phyloP scores from a whole-genome alignment of 2,888 invertebrate genomes.

The Tenthredo mesomela region DNA sequence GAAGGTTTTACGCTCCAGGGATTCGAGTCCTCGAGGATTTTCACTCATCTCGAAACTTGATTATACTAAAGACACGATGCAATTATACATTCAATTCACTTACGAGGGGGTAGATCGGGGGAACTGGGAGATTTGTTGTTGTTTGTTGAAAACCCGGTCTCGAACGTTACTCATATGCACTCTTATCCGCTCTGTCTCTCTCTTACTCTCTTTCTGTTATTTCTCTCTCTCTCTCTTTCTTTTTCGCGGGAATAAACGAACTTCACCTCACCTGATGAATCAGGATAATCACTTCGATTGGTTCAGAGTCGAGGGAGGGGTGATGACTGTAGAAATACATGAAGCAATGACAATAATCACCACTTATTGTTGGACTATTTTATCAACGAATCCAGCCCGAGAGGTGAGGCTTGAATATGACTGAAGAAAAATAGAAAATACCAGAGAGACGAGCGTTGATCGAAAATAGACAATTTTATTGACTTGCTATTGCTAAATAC shows the following conservation, averaged over 20 bases:
- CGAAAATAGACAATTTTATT: conserved; percentile 47
- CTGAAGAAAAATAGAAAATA: conserved; percentile 36
- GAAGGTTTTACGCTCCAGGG: background rate
- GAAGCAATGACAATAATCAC: conserved; percentile 1
- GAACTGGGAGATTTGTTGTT: conserved; percentile 26
- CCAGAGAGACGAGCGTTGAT: conserved; percentile 40
- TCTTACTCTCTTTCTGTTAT: background rate
- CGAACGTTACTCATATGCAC: conserved; percentile 52
- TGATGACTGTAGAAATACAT: background rate
- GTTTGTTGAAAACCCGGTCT: conserved; percentile 37
- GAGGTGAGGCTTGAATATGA: background rate
- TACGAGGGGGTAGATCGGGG: conserved; percentile 33
- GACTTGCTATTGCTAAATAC: conserved; percentile 48
- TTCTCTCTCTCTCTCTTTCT: conserved; percentile 6
- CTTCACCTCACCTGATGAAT: background rate
- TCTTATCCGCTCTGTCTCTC: background rate
- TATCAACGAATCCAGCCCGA: background rate
- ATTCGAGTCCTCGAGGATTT: background rate
- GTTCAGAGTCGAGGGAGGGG: background rate
- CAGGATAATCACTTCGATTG: background rate
- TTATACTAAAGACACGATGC: background rate
- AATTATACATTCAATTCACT: conserved; percentile 35
- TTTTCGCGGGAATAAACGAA: conserved; percentile 9
- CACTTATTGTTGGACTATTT: background rate
- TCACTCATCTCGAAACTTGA: background rate